These are phyloP conservation scores for Sprattus sprattus DNA, from an alignment of 2,113 vertebrate genomes.

Conservation along the genomic window DNA sequence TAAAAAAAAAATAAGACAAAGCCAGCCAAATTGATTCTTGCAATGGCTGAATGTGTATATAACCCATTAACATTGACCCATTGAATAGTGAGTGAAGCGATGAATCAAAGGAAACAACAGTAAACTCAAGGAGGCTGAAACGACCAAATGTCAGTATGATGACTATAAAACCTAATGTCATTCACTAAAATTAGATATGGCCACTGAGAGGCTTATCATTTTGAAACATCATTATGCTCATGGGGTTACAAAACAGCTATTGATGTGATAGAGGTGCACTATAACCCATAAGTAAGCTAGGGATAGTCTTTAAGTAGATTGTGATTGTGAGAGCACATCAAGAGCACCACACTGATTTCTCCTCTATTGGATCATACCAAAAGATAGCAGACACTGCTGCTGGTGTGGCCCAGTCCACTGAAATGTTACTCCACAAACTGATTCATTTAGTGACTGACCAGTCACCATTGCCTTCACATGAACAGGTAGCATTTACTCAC, in stretches of 20 bases:
- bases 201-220: background rate
- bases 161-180: background rate
- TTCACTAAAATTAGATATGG: background rate
- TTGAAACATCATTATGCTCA: background rate
- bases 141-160: background rate
- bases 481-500: background rate
- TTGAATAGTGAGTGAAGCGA: background rate
- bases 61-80: background rate
- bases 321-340: background rate
- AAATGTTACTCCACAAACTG: too few relatives aligned
- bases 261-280: background rate
- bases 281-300: background rate
- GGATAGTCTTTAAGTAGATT: background rate
- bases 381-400: background rate
- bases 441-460: too few relatives aligned
- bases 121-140: background rate
- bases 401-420: too few relatives aligned
- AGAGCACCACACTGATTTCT: background rate
- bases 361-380: background rate
- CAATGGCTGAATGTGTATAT: background rate
- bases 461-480: too few relatives aligned
- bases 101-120: background rate
- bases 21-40: background rate
- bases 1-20: background rate
- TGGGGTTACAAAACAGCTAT: background rate